A percentile compares a stretch with the other conserved stretches of the same genome.
Evolutionary conservation across 2,113 vertebrate genomes (phyloP).

Genomic region (Prochilodus magdalenae): DNA sequence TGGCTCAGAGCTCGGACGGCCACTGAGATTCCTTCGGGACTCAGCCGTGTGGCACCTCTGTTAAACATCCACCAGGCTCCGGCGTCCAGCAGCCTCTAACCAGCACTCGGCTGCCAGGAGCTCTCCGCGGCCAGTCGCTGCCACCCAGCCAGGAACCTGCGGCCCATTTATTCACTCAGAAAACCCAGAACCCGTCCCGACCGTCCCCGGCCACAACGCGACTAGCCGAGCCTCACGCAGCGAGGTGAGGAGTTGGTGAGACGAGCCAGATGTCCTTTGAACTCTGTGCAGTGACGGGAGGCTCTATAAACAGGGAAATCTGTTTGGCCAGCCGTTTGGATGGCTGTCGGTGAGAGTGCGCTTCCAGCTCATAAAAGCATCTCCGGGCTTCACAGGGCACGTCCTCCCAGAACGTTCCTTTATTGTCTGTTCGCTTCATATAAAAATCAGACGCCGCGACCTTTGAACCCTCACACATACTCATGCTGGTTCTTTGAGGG

Average conservation of each 20-base stretch:
- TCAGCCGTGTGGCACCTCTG: no score
- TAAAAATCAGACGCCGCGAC: not conserved
- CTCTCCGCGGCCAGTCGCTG: no score
- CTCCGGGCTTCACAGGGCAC: slow-evolving; percentile 5
- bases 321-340: slow-evolving; percentile 25
- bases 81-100: no score
- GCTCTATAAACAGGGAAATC: slow-evolving; percentile 33
- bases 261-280: slow-evolving; percentile 43
- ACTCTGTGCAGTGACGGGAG: slow-evolving; percentile 13
- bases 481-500: not conserved
- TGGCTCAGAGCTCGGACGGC: not conserved
- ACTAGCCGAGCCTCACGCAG: not conserved
- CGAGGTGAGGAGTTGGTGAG: not conserved
- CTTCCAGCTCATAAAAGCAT: slow-evolving; percentile 13
- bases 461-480: slow-evolving; percentile 25
- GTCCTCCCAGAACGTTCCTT: not conserved
- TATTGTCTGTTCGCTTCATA: slow-evolving; percentile 29
- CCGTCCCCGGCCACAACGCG: no score
- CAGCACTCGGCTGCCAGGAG: no score
- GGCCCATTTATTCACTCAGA: not conserved
- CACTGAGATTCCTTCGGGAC: no score
- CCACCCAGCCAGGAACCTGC: not conserved
- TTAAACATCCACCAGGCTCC: no score
- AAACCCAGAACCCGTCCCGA: not conserved
- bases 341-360: not conserved